A percentile compares a stretch with the other conserved stretches of the same genome.
phyloP scores from a whole-genome alignment of 2,113 vertebrate genomes.

The Brachyhypopomus gauderio region DNA sequence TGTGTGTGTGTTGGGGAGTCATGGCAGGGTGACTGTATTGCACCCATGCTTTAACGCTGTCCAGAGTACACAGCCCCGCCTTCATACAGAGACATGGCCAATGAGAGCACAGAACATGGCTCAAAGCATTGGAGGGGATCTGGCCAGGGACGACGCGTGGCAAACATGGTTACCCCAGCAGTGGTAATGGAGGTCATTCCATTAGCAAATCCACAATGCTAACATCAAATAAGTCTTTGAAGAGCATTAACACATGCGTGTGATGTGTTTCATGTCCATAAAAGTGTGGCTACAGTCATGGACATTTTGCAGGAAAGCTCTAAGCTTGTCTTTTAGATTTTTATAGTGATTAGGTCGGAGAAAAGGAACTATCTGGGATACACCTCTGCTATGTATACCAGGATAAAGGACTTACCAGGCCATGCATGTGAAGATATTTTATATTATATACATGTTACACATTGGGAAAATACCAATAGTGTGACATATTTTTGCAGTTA shows the following conservation, averaged over 20 bases:
- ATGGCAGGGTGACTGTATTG: slow-evolving; percentile 62
- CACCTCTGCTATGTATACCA: background rate
- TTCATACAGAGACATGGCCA: slow-evolving; percentile 51
- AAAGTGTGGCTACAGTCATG: slow-evolving; percentile 42
- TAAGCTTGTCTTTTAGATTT: background rate
- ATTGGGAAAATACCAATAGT: too few species aligned
- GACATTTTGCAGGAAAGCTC: slow-evolving; percentile 1
- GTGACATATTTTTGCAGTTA: too few species aligned
- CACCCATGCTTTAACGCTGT: slow-evolving; percentile 67
- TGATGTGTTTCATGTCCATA: background rate
- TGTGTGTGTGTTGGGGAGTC: slow-evolving; percentile 68
- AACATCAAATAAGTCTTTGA: slow-evolving; percentile 14
- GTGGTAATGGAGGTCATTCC: slow-evolving; percentile 66
- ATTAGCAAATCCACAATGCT: slow-evolving; percentile 9
- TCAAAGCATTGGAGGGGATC: slow-evolving; percentile 57
- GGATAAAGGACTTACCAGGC: background rate
- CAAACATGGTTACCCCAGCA: slow-evolving; percentile 58
- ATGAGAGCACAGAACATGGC: slow-evolving; percentile 35
- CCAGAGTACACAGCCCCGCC: slow-evolving; percentile 65
- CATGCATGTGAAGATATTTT: background rate
- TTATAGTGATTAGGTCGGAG: background rate
- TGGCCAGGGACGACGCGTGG: slow-evolving; percentile 55
- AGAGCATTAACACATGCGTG: background rate
- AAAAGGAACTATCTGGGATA: background rate
- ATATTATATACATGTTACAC: too few species aligned